Conservation (phyloP, 2,888 invertebrate species). For the Drosophila gaucha region DNA sequence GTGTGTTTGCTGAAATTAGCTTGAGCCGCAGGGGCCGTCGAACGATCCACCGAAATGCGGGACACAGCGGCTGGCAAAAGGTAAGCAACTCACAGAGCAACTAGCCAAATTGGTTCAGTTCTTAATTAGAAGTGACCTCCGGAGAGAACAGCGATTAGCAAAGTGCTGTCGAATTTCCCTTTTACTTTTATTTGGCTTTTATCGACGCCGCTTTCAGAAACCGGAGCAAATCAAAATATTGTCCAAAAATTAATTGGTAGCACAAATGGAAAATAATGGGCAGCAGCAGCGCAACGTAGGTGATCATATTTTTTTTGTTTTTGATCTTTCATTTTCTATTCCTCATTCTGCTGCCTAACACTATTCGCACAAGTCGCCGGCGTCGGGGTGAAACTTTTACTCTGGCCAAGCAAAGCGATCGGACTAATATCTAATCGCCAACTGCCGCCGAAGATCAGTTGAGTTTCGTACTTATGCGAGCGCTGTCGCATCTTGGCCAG, state of each 20-base stretch:
- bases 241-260: slow-evolving; percentile 51
- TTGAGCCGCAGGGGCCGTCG: slow-evolving; percentile 1
- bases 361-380: slow-evolving; percentile 33
- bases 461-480: slow-evolving; percentile 54
- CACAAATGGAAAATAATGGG: slow-evolving; percentile 48
- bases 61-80: background rate
- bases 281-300: slow-evolving; percentile 27
- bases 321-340: slow-evolving; percentile 45
- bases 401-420: slow-evolving; percentile 36
- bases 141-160: slow-evolving; percentile 20
- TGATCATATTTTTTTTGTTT: slow-evolving; percentile 20
- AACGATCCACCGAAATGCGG: background rate
- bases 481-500: slow-evolving; percentile 31
- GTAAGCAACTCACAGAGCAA: too few species aligned
- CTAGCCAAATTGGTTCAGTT: slow-evolving; percentile 28
- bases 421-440: slow-evolving; percentile 51
- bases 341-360: slow-evolving; percentile 44
- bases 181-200: slow-evolving; percentile 67
- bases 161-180: slow-evolving; percentile 53
- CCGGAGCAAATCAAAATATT: slow-evolving; percentile 34
- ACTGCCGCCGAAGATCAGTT: slow-evolving; percentile 49
- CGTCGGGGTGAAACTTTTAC: slow-evolving; percentile 61
- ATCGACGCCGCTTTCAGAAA: slow-evolving; percentile 30
- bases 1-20: background rate
- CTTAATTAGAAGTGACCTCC: slow-evolving; percentile 33